Conservation (phyloP, 35 echinoderm and acorn worm species). For the Hemicentrotus pulcherrimus region DNA sequence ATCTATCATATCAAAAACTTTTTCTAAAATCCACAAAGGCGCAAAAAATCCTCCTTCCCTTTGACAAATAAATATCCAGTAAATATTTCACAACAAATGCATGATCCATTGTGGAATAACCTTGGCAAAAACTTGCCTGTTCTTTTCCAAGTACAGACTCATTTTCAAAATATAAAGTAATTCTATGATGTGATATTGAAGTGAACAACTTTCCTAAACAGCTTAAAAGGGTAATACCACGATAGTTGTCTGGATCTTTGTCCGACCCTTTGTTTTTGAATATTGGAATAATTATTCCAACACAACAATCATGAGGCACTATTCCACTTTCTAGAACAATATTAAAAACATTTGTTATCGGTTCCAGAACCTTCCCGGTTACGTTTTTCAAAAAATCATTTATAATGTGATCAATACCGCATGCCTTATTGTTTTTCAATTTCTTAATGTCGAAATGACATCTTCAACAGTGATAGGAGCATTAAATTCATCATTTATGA, state of each 20-base stretch:
- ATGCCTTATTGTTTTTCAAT: no score
- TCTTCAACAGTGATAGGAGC: no score
- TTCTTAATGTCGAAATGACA: no score
- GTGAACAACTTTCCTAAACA: slow-evolving; percentile 49
- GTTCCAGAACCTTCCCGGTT: no score
- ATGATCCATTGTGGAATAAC: slow-evolving; percentile 43
- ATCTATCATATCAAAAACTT: slow-evolving; percentile 50
- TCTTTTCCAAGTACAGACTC: slow-evolving; percentile 8
- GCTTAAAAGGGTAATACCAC: slow-evolving; percentile 46
- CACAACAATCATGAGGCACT: background rate
- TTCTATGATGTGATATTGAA: slow-evolving; percentile 16
- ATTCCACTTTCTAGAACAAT: slow-evolving; percentile 27
- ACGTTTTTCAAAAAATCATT: no score
- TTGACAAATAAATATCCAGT: slow-evolving; percentile 38
- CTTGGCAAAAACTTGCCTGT: slow-evolving; percentile 22
- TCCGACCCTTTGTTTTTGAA: slow-evolving; percentile 52
- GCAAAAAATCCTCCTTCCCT: background rate
- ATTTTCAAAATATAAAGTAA: background rate
- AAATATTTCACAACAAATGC: background rate
- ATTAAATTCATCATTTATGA: no score
- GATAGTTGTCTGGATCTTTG: slow-evolving; percentile 46
- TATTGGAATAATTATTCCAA: slow-evolving; percentile 36
- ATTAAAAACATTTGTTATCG: background rate
- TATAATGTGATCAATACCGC: no score
- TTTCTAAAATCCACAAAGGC: slow-evolving; percentile 28